phyloP scores from a whole-genome alignment of 2,113 vertebrate genomes.

The Emberiza fucata region DNA sequence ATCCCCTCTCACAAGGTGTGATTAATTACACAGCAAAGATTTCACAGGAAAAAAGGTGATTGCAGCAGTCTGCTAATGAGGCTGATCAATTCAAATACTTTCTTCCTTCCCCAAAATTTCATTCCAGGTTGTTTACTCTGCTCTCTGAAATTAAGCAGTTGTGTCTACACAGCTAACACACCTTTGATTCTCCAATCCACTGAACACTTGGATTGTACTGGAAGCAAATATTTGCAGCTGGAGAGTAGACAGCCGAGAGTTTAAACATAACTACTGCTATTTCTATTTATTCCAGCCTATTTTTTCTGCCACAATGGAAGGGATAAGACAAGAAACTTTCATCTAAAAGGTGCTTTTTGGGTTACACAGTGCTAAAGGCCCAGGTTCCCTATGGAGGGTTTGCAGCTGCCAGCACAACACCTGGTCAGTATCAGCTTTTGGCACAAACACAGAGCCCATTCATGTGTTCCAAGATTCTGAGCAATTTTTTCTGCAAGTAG shows the following conservation, averaged over 20 bases:
- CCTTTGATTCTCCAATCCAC: conserved; percentile 71
- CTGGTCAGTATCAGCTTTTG: background rate
- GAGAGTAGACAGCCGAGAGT: background rate
- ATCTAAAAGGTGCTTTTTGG: background rate
- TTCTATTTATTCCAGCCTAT: conserved; percentile 12
- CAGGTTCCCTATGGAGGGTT: background rate
- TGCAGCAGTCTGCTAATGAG: conserved; percentile 41
- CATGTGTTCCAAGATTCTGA: background rate
- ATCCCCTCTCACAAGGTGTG: background rate
- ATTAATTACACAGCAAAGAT: conserved; percentile 1
- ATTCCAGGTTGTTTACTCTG: conserved; percentile 55
- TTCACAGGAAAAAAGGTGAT: background rate
- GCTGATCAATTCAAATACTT: conserved; percentile 53
- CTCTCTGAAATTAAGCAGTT: conserved; percentile 70
- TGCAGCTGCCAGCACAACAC: background rate
- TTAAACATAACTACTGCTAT: conserved; percentile 48
- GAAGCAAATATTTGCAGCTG: conserved; percentile 65
- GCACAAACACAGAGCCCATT: background rate
- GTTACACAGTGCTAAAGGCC: background rate
- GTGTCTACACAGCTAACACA: conserved; percentile 69
- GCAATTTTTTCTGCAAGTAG: background rate
- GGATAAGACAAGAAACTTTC: background rate
- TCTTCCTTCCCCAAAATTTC: background rate
- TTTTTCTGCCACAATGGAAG: background rate
- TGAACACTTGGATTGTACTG: conserved; percentile 61